phyloP scores from a whole-genome alignment of 2,888 invertebrate genomes.

The Lepeophtheirus nordmannii region DNA sequence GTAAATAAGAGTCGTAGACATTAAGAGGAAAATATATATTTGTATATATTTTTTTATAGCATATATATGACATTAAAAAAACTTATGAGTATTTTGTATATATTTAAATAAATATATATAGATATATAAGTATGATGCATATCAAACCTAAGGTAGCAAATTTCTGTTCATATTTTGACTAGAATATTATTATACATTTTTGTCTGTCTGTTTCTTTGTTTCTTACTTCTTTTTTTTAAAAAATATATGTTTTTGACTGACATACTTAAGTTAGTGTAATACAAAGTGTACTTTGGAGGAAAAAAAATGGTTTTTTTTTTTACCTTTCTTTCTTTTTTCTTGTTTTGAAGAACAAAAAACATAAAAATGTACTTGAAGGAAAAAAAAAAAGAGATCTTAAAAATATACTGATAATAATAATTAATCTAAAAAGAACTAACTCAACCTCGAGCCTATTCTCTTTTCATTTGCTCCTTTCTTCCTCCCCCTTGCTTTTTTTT shows the following conservation, averaged over 20 bases:
- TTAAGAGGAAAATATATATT: constrained; percentile 7
- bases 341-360: background rate
- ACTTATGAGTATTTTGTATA: background rate
- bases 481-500: too few species aligned
- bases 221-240: background rate
- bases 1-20: background rate
- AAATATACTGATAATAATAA: background rate
- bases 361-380: background rate
- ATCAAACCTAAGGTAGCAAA: background rate
- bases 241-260: background rate
- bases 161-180: background rate
- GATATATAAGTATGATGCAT: background rate
- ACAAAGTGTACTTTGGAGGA: background rate
- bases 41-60: background rate
- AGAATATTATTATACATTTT: too few species aligned
- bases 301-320: too few species aligned
- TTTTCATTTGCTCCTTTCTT: too few species aligned
- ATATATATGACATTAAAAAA: constrained; percentile 3
- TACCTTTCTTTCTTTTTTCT: background rate
- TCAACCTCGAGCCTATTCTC: too few species aligned
- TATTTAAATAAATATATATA: background rate
- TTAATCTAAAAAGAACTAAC: background rate
- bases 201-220: background rate
- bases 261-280: background rate
- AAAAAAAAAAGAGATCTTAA: background rate